Conservation (phyloP, 2,888 invertebrate species). For the Germaria angustata region DNA sequence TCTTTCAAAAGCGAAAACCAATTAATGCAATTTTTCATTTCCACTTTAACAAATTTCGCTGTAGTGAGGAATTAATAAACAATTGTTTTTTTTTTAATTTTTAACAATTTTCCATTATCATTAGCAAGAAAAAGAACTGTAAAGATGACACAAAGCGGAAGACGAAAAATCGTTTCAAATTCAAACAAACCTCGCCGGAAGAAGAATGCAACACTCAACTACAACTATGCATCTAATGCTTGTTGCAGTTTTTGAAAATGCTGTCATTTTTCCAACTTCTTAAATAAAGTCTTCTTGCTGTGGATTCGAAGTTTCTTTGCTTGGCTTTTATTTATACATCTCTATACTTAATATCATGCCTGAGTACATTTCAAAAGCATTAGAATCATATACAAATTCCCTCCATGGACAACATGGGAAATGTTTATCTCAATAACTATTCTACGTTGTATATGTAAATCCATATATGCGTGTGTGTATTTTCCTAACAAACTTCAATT, state of each 20-base stretch:
- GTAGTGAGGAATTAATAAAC: too few relatives aligned
- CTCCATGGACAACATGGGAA: constrained; percentile 1
- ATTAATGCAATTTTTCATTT: too few relatives aligned
- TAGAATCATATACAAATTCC: background rate
- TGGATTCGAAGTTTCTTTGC: constrained; percentile 10
- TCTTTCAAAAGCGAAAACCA: too few relatives aligned
- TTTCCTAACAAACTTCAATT: background rate
- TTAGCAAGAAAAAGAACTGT: too few relatives aligned
- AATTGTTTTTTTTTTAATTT: too few relatives aligned
- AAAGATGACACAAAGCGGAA: too few relatives aligned
- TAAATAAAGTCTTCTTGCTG: background rate
- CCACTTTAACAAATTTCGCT: too few relatives aligned
- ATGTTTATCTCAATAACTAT: constrained; percentile 10
- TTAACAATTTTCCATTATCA: too few relatives aligned
- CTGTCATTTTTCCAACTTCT: background rate
- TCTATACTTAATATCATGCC: constrained; percentile 28
- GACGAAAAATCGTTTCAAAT: too few relatives aligned
- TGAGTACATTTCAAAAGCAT: constrained; percentile 54
- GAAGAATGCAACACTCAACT: too few relatives aligned
- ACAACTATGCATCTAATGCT: too few relatives aligned
- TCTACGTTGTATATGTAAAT: background rate
- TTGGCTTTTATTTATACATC: background rate
- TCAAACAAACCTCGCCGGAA: too few relatives aligned
- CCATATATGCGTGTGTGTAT: background rate
- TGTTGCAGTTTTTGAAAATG: background rate